Percentiles rank a stretch among this genome's conserved stretches.
phyloP scores from a whole-genome alignment of 2,797 vertebrate species.

The Dicrostonyx torquatus region DNA sequence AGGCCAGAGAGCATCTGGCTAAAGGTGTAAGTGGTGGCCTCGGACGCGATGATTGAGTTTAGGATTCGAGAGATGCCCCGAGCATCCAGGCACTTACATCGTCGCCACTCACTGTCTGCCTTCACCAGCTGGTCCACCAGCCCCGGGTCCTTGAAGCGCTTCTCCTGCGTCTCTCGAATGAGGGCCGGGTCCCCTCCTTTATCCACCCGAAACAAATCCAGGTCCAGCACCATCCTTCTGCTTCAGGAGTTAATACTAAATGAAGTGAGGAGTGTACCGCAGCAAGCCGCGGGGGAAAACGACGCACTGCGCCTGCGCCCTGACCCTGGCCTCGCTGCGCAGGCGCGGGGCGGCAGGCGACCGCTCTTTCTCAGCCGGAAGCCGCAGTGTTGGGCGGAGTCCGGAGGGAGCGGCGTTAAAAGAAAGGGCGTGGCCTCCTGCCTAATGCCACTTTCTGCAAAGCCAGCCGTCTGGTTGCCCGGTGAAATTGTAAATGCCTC shows the following conservation, averaged over 20 bases:
- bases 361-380: neutral
- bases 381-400: neutral
- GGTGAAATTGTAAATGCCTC: neutral
- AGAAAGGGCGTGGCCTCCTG: neutral
- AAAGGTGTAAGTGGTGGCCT: neutral
- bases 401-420: neutral
- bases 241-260: neutral
- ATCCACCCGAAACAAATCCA: conserved; percentile 95
- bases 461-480: neutral
- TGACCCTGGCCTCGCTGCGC: neutral
- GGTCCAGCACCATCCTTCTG: conserved; percentile 93
- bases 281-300: neutral
- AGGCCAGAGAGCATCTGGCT: neutral
- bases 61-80: neutral
- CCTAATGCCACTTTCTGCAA: rapidly evolving
- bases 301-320: conserved; percentile 56
- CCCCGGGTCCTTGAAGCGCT: conserved; percentile 95
- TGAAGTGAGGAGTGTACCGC: rapidly evolving
- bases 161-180: conserved; percentile 92
- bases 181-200: conserved; percentile 95
- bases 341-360: neutral
- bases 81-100: conserved; percentile 89
- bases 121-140: conserved; percentile 94
- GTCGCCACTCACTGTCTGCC: conserved; percentile 94
- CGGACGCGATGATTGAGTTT: neutral